Evolutionary conservation across 2,888 invertebrate species (phyloP), one percentile per base, ranked within the genome.

Genomic region (Polyommatus iphigenia): DNA sequence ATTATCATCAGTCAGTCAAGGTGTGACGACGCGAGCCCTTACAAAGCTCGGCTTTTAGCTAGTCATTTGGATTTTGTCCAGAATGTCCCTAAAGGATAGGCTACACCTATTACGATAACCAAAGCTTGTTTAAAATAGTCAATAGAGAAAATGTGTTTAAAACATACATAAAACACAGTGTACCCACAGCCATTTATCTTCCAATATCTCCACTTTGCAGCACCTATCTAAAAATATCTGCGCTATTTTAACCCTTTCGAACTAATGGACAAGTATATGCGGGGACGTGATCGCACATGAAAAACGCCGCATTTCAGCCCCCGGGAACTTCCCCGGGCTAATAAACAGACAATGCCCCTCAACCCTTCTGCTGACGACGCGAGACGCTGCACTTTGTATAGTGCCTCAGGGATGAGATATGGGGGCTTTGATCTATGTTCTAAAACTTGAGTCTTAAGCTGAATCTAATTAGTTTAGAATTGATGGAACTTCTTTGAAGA

Each of bases 311-410:
- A 75, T 75, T 75, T 18, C 50, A 36, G n/a, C 41, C 72, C 24
- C 24, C 18, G 18, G 75, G 0, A 54, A 24, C 29, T 18, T 15
- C 24, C 54, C 75, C 54, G 13, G 29, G 54, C 75, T 75, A 75
- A 75, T 54, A 75, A 29, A 75, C 54, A 50, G 73, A 75, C 54
- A 50, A 46, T 46, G 24, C 46, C 73, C 73, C 46, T 46, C 75
- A 75, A 75, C 75, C 54, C 75, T 75, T 75, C 18, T 54, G 54
- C 75, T 24, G 75, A 75, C 50, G 75, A 13, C 24, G 75, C 7
- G 18, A 50, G 75, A 29, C 50, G 54, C 15, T 75, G 54, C 75
- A 32, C 67, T 29, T 67, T 24, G 62, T 24, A 4, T 5, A 3
- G 54, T 18, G 15, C 29, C 67, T 18, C 15, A 32, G 15, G 29